phyloP scores from a whole-genome alignment of 2,113 vertebrate genomes.

The Elgaria multicarinata region DNA sequence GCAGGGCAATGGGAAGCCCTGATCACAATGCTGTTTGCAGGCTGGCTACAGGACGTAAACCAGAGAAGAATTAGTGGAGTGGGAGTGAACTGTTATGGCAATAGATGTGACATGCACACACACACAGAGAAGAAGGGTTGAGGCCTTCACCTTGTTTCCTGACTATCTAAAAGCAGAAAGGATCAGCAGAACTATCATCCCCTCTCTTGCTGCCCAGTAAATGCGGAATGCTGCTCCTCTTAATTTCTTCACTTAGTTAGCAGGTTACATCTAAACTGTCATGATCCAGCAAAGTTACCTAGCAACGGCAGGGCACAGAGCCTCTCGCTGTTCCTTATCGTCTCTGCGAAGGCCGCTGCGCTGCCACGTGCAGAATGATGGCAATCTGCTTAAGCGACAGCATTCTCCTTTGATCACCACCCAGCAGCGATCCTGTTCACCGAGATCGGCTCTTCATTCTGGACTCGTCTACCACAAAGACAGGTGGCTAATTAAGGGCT shows the following conservation, averaged over 20 bases:
- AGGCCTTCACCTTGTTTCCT: neutral
- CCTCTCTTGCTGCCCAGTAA: neutral
- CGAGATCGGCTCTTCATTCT: neutral
- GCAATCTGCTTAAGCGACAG: neutral
- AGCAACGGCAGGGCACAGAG: slow-evolving; percentile 5
- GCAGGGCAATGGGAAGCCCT: neutral
- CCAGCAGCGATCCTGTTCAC: neutral
- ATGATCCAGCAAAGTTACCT: slow-evolving; percentile 11
- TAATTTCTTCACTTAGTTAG: neutral
- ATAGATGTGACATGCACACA: neutral
- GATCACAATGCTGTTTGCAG: neutral
- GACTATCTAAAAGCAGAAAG: neutral
- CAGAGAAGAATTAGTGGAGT: neutral
- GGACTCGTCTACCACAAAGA: neutral
- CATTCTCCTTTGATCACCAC: neutral
- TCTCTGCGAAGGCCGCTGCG: neutral
- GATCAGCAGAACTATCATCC: neutral
- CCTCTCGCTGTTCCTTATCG: neutral
- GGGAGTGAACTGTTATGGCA: neutral
- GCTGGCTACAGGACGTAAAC: neutral
- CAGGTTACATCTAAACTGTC: slow-evolving; percentile 11
- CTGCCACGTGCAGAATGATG: neutral
- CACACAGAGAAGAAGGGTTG: neutral
- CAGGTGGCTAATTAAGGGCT: neutral
- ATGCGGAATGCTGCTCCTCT: neutral